A percentile compares a stretch with the other conserved stretches of the same genome.
phyloP scores from a whole-genome alignment of 1,140 invertebrate species.

The Pectinophora gossypiella region DNA sequence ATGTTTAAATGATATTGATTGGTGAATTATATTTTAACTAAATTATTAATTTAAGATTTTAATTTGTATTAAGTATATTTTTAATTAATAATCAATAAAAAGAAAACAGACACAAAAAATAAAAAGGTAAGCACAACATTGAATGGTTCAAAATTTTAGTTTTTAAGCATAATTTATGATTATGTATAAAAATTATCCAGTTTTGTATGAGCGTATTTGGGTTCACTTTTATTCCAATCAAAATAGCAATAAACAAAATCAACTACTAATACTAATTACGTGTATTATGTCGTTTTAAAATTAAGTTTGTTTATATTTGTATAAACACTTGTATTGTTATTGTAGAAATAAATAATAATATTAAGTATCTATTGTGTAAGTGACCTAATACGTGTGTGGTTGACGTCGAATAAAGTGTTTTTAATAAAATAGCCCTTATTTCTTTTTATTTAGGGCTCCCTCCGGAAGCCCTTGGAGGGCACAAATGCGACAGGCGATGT shows the following conservation, averaged over 20 bases:
- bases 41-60: too few species aligned
- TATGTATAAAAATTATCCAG: constrained; percentile 35
- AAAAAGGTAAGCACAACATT: too few species aligned
- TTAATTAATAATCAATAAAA: too few species aligned
- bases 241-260: too few species aligned
- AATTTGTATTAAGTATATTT: too few species aligned
- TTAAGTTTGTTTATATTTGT: constrained; percentile 1
- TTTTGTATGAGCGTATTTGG: background rate
- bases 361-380: constrained; percentile 54
- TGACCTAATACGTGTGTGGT: constrained; percentile 42
- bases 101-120: too few species aligned
- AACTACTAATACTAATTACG: too few species aligned
- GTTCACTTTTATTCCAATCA: background rate
- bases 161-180: constrained; percentile 45
- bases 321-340: constrained; percentile 59
- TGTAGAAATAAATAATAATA: constrained; percentile 54
- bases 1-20: too few species aligned
- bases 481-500: too few species aligned
- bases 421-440: constrained; percentile 5
- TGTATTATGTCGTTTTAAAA: background rate
- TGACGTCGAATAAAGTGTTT: constrained; percentile 12
- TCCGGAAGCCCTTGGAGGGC: too few species aligned
- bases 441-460: too few species aligned
- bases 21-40: too few species aligned
- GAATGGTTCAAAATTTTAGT: constrained; percentile 10